phyloP scores from a whole-genome alignment of 2,888 invertebrate genomes.

The Epirrita christyi region DNA sequence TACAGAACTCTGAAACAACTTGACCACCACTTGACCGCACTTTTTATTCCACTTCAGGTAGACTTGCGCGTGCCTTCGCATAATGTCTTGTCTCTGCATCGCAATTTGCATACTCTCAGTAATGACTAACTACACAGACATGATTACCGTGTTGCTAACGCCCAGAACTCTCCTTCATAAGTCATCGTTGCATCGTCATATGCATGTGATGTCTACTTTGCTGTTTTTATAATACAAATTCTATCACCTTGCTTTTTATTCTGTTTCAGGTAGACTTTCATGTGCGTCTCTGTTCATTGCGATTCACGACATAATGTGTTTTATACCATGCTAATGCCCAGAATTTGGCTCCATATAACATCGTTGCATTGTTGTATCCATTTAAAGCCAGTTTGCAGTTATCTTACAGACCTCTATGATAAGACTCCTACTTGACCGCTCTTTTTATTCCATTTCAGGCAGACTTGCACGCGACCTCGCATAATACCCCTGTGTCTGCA shows the following conservation, averaged over 20 bases:
- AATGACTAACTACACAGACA: conserved; percentile 40
- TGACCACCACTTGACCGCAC: conserved; percentile 39
- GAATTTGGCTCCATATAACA: too few relatives aligned
- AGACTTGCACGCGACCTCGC: conserved; percentile 45
- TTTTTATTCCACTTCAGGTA: conserved; percentile 34
- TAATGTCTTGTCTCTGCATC: conserved; percentile 45
- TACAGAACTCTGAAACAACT: conserved; percentile 4
- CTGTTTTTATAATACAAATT: too few relatives aligned
- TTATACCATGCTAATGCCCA: too few relatives aligned
- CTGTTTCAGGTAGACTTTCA: too few relatives aligned
- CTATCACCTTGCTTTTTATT: too few relatives aligned
- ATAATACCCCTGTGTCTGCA: conserved; percentile 46
- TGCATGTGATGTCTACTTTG: too few relatives aligned
- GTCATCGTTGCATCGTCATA: too few relatives aligned
- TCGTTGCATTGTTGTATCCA: too few relatives aligned
- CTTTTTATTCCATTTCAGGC: conserved; percentile 34
- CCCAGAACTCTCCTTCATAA: too few relatives aligned
- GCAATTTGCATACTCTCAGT: conserved; percentile 45
- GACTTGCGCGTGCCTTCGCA: conserved; percentile 46
- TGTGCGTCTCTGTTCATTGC: too few relatives aligned
- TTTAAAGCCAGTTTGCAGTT: not conserved
- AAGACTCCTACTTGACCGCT: conserved; percentile 37
- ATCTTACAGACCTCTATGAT: conserved; percentile 3
- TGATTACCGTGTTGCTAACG: conserved; percentile 32
- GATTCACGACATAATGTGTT: too few relatives aligned